These are phyloP conservation scores for Dendronephthya gigantea DNA, from an alignment of 64 coral and sea anemone genomes.

Conservation along the genomic window DNA sequence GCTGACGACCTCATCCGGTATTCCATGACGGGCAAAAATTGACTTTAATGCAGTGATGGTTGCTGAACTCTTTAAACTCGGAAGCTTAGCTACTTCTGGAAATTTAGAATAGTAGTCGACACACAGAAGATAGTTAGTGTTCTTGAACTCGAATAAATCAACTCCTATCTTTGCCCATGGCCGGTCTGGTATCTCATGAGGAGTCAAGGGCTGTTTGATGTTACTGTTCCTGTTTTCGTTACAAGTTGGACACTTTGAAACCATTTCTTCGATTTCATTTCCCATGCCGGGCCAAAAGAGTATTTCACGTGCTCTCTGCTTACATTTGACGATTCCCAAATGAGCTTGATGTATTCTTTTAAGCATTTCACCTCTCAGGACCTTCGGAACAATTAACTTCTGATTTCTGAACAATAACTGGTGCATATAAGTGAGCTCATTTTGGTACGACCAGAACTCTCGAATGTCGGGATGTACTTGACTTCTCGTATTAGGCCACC, in stretches of 20 bases:
- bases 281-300: slow-evolving; percentile 28
- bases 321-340: slow-evolving; percentile 12
- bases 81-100: slow-evolving; percentile 9
- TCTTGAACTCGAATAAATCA: not conserved
- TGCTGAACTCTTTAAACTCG: slow-evolving; percentile 26
- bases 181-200: not conserved
- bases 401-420: slow-evolving; percentile 4
- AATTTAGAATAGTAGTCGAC: slow-evolving; percentile 2
- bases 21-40: slow-evolving; percentile 35
- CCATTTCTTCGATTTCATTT: slow-evolving; percentile 32
- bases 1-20: slow-evolving; percentile 31
- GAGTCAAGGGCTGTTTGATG: slow-evolving; percentile 4
- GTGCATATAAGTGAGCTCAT: slow-evolving; percentile 5
- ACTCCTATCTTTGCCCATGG: slow-evolving; percentile 4
- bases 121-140: not conserved
- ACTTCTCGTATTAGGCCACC: not conserved
- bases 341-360: not conserved
- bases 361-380: not conserved
- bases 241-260: slow-evolving; percentile 32
- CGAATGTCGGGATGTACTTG: not conserved
- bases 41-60: slow-evolving; percentile 28
- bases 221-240: slow-evolving; percentile 20
- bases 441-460: not conserved
- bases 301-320: slow-evolving; percentile 28
- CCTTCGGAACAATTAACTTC: slow-evolving; percentile 14